These are phyloP conservation scores for Dasyornis broadbenti DNA, from an alignment of 2,113 vertebrate genomes.

Conservation along the genomic window DNA sequence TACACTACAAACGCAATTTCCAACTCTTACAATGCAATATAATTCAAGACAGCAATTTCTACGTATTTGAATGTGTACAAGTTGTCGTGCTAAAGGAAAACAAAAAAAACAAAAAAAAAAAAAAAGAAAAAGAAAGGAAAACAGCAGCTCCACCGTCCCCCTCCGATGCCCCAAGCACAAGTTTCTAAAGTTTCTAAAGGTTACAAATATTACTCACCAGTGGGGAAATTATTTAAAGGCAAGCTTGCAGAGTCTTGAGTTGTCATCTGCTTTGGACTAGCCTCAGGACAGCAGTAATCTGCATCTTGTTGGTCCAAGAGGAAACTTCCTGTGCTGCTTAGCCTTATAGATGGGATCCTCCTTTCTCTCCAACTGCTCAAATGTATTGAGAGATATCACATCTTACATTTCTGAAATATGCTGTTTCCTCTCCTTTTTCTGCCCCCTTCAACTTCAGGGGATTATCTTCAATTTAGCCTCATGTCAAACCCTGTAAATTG, in stretches of 20 bases:
- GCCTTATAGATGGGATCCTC: neutral
- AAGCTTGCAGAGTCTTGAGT: neutral
- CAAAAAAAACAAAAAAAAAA: no score
- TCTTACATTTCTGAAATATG: neutral
- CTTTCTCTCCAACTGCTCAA: neutral
- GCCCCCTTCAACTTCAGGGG: neutral
- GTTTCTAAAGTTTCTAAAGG: constrained; percentile 22
- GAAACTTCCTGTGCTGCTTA: neutral
- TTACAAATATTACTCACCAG: neutral
- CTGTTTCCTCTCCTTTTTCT: neutral
- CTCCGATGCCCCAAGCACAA: no score
- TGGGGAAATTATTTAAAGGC: neutral
- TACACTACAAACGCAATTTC: neutral
- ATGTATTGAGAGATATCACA: neutral
- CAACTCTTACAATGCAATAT: neutral
- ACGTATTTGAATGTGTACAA: neutral
- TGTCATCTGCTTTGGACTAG: neutral
- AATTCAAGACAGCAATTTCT: neutral
- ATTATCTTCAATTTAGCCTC: neutral
- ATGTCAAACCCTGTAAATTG: neutral
- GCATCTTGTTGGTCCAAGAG: neutral
- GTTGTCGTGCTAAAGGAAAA: no score
- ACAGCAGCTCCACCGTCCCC: no score
- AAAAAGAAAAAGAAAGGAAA: no score
- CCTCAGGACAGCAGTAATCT: neutral